These are phyloP conservation scores for Peromyscus attwateri DNA, from an alignment of 2,797 vertebrate genomes.

Conservation along the genomic window DNA sequence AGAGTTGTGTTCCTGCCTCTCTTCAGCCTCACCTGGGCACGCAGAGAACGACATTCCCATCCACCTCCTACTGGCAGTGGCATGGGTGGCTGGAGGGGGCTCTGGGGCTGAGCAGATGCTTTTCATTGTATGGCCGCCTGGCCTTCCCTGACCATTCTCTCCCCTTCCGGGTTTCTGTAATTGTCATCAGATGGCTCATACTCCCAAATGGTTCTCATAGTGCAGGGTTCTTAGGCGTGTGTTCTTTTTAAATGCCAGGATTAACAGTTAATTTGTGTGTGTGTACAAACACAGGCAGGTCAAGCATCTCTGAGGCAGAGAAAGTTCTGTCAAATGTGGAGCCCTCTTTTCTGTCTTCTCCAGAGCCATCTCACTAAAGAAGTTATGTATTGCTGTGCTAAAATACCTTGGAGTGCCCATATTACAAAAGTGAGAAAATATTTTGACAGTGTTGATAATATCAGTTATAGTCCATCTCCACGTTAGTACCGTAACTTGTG, in stretches of 20 bases:
- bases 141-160: constrained; percentile 70
- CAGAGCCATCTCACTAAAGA: neutral
- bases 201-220: constrained; percentile 75
- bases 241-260: neutral
- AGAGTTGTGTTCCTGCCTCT: neutral
- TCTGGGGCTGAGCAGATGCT: constrained; percentile 52
- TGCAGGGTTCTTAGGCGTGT: constrained; percentile 74
- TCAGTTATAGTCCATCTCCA: neutral
- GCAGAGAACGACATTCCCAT: constrained; percentile 13
- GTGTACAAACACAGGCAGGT: neutral
- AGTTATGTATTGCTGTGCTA: too few relatives aligned
- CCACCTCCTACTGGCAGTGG: constrained; percentile 55
- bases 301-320: neutral
- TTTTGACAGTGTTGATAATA: neutral
- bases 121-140: constrained; percentile 65
- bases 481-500: constrained; percentile 19
- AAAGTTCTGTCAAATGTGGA: neutral
- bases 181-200: constrained; percentile 79
- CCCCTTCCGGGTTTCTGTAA: constrained; percentile 78
- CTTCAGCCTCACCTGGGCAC: neutral
- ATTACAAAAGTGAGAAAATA: neutral
- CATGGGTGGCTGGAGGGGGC: constrained; percentile 50
- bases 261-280: constrained; percentile 25
- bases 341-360: neutral
- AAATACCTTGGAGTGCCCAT: neutral